Evolutionary conservation across 1,140 invertebrate genomes (phyloP).

Genomic region (Argopecten irradians): DNA sequence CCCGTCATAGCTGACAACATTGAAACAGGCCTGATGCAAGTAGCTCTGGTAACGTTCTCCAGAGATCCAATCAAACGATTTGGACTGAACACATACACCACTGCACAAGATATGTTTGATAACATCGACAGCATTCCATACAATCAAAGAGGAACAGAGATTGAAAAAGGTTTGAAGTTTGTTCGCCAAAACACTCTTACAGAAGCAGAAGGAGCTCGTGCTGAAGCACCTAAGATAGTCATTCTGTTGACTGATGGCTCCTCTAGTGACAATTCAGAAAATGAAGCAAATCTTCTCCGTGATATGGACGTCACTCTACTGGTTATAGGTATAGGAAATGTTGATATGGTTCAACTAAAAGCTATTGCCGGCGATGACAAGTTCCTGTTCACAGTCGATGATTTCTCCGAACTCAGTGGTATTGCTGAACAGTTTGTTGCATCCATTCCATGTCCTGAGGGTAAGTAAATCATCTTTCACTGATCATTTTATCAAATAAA

Average conservation of each 20-base stretch:
- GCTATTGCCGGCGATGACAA: neutral
- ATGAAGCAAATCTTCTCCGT: neutral
- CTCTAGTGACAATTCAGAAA: neutral
- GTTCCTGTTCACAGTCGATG: neutral
- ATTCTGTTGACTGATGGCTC: neutral
- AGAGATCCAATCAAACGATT: neutral
- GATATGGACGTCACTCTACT: neutral
- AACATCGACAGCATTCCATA: neutral
- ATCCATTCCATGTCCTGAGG: neutral
- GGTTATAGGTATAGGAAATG: neutral
- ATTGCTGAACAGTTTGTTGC: slow-evolving; percentile 12
- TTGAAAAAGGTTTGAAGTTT: neutral
- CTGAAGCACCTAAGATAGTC: neutral
- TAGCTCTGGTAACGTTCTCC: neutral
- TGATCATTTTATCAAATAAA: too few relatives aligned
- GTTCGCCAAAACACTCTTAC: neutral
- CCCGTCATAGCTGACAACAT: neutral
- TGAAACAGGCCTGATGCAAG: neutral
- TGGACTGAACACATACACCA: neutral
- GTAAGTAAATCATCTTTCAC: neutral
- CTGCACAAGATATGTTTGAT: neutral
- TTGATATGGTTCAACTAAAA: neutral
- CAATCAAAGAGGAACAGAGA: neutral
- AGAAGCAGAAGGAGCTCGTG: neutral
- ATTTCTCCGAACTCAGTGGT: neutral